Evolutionary conservation across 2,113 vertebrate species (phyloP).

Genomic region (Eurypyga helias): DNA sequence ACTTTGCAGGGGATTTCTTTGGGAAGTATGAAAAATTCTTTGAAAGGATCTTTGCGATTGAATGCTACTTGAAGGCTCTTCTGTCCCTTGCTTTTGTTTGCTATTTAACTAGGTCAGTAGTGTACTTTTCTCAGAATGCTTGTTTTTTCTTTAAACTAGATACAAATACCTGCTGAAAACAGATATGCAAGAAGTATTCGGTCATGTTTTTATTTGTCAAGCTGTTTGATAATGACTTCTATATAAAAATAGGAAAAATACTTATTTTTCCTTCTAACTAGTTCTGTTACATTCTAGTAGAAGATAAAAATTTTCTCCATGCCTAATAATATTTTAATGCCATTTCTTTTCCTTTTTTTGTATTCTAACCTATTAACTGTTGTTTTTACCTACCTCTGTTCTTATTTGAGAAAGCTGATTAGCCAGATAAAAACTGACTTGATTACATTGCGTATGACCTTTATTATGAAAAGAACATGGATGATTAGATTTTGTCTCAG

Average conservation of each 20-base stretch:
- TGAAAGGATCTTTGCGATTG: constrained; percentile 41
- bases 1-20: constrained; percentile 44
- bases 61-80: constrained; percentile 31
- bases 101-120: not conserved
- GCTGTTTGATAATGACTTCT: not conserved
- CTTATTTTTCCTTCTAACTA: not conserved
- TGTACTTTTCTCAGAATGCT: not conserved
- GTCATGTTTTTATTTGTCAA: not conserved
- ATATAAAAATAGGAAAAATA: not conserved
- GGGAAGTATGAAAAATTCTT: constrained; percentile 40
- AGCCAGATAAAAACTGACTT: not conserved
- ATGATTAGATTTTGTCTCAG: not conserved
- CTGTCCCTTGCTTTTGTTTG: not conserved
- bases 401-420: not conserved
- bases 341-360: not conserved
- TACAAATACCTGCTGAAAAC: not conserved
- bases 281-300: not conserved
- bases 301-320: not conserved
- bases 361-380: not conserved
- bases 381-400: not conserved
- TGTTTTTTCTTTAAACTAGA: not conserved
- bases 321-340: accelerated
- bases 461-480: not conserved
- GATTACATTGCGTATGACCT: not conserved
- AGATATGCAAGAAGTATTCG: not conserved